Evolutionary conservation across 2,797 vertebrate genomes (phyloP).

Genomic region (Pagetopsis macropterus): DNA sequence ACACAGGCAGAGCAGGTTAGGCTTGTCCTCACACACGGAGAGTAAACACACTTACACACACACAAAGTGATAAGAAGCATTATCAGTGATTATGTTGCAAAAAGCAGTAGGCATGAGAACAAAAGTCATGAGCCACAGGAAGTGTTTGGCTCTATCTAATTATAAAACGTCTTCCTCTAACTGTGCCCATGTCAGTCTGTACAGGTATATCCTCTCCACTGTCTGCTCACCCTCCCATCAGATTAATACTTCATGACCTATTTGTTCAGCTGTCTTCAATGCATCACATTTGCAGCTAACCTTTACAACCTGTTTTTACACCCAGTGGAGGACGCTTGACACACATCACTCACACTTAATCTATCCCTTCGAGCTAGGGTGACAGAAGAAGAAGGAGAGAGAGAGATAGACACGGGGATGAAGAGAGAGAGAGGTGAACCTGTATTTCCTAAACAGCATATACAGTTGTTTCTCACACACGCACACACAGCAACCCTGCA

Average conservation of each 20-base stretch:
- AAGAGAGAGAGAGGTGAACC: conserved; percentile 31
- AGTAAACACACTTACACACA: conserved; percentile 26
- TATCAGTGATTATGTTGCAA: conserved; percentile 26
- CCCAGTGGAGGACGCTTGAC: conserved; percentile 37
- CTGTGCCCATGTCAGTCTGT: conserved; percentile 25
- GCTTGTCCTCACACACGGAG: conserved; percentile 42
- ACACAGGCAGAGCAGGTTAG: conserved; percentile 52
- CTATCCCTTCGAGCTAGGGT: conserved; percentile 3
- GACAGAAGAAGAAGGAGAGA: conserved; percentile 14
- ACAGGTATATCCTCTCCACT: background rate
- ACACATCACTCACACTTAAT: conserved; percentile 34
- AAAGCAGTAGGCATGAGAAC: conserved; percentile 9
- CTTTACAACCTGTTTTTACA: conserved; percentile 48
- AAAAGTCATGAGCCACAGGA: conserved; percentile 28
- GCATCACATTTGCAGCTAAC: conserved; percentile 70
- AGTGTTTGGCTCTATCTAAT: conserved; percentile 17
- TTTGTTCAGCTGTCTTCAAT: conserved; percentile 80
- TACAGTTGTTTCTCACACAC: conserved; percentile 48
- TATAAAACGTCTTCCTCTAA: conserved; percentile 27
- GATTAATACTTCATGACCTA: conserved; percentile 76
- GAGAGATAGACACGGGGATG: background rate
- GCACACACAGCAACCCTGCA: conserved; percentile 50
- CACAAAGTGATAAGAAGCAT: conserved; percentile 34
- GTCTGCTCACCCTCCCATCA: conserved; percentile 32
- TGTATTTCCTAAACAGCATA: conserved; percentile 60